Base-by-base conservation (phyloP, 1,140 invertebrate species). In the Sminthurinus signatus region DNA sequence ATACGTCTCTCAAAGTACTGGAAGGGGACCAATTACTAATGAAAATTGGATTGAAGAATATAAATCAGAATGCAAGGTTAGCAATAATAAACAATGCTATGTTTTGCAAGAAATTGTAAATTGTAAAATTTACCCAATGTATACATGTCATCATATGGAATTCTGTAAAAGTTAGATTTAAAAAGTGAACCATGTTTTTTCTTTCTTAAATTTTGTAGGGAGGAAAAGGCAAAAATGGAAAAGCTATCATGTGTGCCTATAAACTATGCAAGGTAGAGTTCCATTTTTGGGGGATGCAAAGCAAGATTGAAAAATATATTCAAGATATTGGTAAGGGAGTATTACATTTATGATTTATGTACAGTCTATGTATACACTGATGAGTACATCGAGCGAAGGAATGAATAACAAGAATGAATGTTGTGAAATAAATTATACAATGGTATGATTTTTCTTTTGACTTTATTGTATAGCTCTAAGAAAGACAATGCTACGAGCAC, bases 251-350 rank as follows among this genome's bases (percentile, higher is more conserved):
- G 96, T 98, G 96, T 78, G 96, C 96, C 39, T 99, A 99, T 76
- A 99, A 99, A 81, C 81, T 99, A 43, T 99, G 96, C 76, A 84
- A 87, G 73, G 95, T 99, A 2, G 95, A 99, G 78, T 99, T 99
- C 77, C 86, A 91, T 56, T 99, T 98, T 78, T 99, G 97, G 97
- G 96, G 96, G 51, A 97, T 99, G 93, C 96, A 99, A 80, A 96
- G 91, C 28, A 98, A 98, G 80, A 84, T 98, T 69, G 97, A 99
- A 80, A 93, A 94, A 76, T 99, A 98, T 76, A 99, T 99, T 75
- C 94, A 98, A 78, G 96, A 99, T 80, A 84, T 93, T 73, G 92
- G 89, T 89, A 75, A 81, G 80, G 76, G 14, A 8, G 14, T 5
- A 50, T 42, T 42, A 12, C n/a, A 10, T 42, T 25, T 21, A 67